Evolutionary conservation across 2,797 vertebrate species (phyloP), one percentile per base, ranked within the genome.

Genomic region (Amazonetta brasiliensis): DNA sequence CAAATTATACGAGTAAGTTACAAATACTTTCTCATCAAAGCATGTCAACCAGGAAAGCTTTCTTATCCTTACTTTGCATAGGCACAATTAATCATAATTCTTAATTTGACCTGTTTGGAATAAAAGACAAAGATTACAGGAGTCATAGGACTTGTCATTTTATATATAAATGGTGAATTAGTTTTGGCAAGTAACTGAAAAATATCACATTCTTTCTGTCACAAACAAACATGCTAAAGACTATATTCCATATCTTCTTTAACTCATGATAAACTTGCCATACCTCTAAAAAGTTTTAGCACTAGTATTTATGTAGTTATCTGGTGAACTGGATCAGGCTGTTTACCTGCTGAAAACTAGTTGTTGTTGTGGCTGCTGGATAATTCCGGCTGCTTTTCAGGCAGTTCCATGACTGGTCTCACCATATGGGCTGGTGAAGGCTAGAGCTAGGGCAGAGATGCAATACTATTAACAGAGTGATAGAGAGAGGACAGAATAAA

Each of bases 171-270:
- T 0, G 59, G 17, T 35, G 55, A 16, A 22, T 35, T 54, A 21
- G 1, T 0, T 76, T 58, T 66, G 78, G 78, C 35, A 55, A 73
- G 43, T 54, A 66, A 31, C 16, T 50, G 20, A 46, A 23, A 6
- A 15, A 37, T 7, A 16, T 0, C 8, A 33, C 73, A 76, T 7
- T 48, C 12, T 52, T 66, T 37, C 43, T 59, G 30, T n/a, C 44
- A 55, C 39, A 55, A 28, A 12, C 7, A 21, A 33, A 18, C 1
- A 3, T 18, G 25, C 30, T 25, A 20, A 43, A 20, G 22, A 1
- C 6, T 46, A 1, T 23, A 23, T 10, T 59, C 21, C 37, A 11
- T 0, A n/a, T 11, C 13, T 43, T 11, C 50, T 35, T 39, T 21
- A 33, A n/a, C 21, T 56, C 19, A 2, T 2, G 30, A 10, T 52